These are phyloP conservation scores for Lanistes nyassanus DNA, from an alignment of 1,140 invertebrate species.

Conservation along the genomic window DNA sequence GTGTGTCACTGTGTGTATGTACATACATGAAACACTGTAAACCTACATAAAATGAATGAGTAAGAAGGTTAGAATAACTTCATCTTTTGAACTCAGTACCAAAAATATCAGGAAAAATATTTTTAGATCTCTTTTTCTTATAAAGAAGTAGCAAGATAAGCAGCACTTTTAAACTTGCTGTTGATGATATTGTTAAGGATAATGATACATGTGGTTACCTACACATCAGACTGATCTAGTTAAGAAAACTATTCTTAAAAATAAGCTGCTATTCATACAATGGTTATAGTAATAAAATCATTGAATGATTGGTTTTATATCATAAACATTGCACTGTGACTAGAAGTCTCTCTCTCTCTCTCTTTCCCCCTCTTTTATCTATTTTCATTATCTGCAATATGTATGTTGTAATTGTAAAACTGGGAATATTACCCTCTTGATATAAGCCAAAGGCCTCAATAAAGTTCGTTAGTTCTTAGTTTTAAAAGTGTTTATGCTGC, in stretches of 20 bases:
- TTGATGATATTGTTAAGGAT: too few relatives aligned
- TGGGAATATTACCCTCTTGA: too few relatives aligned
- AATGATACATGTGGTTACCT: too few relatives aligned
- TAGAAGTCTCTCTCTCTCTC: not conserved
- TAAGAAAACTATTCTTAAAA: too few relatives aligned
- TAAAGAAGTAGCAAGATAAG: too few relatives aligned
- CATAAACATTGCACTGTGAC: not conserved
- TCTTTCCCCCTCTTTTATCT: conserved; percentile 2
- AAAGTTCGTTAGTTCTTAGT: not conserved
- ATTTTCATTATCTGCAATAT: not conserved
- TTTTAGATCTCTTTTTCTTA: not conserved
- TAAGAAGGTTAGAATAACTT: not conserved
- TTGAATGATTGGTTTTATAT: too few relatives aligned
- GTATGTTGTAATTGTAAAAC: too few relatives aligned
- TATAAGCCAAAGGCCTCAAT: too few relatives aligned
- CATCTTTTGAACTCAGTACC: not conserved
- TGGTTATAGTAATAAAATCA: too few relatives aligned
- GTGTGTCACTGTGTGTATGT: conserved; percentile 7
- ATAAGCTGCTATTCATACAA: too few relatives aligned
- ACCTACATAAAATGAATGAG: not conserved
- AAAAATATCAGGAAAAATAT: not conserved
- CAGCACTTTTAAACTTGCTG: too few relatives aligned
- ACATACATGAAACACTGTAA: not conserved
- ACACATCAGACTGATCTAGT: too few relatives aligned
- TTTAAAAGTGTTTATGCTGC: not conserved